Base-by-base conservation (phyloP, 2,113 vertebrate species). In the Rutilus rutilus region DNA sequence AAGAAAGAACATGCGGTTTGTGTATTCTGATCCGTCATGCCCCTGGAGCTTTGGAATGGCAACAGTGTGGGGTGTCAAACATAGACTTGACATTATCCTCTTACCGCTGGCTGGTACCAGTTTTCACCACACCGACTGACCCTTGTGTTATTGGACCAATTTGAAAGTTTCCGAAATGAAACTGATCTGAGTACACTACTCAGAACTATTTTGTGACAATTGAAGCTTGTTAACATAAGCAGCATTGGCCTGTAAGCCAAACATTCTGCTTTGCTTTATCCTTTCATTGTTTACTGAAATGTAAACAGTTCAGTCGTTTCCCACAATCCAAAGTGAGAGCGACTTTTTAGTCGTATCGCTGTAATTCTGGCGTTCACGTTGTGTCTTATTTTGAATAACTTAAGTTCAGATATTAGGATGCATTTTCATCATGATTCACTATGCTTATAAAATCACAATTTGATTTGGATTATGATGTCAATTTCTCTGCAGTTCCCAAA, bases 71-170 rank as follows among this genome's bases (percentile, higher is more conserved):
- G 27, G 8, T 33, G 62, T 76, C 1, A 0, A 78, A 62, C n/a
- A 50, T 64, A 77, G 76, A 78, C 62, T 30, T 85, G 75, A 59
- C 76, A 71, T 80, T 83, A 90, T 87, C 81, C n/a, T 84, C 27
- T 39, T 86, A 84, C 89, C 6, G 59, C 84, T 82, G 50, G 73
- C 79, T 59, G 0, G n/a, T 83, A 83, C 73, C 76, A 50, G 59
- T 65, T 78, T 77, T 17, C 71, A 64, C 15, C 39, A n/a, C 83
- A 36, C 57, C 5, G 25, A 77, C 25, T 77, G 39, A 42, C n/a
- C 47, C 25, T 27, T 2, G 11, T 36, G 76, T 77, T 77, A 9
- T 54, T 77, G 75, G 27, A 54, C 6, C 27, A 54, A n/a, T 73
- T 23, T 39, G 4, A 10, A 36, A 15, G 21, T 52, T 59, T 54